phyloP scores from a whole-genome alignment of 2,113 vertebrate species.

The Orycteropus afer region DNA sequence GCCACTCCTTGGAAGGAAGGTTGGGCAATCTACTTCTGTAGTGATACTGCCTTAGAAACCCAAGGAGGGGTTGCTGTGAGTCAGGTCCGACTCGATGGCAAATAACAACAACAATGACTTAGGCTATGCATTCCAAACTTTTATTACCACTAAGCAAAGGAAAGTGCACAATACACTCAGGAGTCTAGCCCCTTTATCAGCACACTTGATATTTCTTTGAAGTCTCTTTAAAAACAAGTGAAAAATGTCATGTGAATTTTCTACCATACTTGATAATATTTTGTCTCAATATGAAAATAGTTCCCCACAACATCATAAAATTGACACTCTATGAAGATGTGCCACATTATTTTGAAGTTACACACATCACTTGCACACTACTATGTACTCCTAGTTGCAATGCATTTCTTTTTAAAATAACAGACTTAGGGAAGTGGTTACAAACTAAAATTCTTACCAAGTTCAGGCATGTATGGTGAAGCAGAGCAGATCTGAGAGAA shows the following conservation, averaged over 20 bases:
- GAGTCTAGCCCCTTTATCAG: not conserved
- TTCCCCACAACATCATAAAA: not conserved
- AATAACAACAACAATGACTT: too few species aligned
- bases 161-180: not conserved
- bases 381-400: not conserved
- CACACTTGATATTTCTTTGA: not conserved
- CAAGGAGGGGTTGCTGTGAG: too few species aligned
- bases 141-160: not conserved
- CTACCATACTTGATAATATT: not conserved
- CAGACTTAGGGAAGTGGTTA: not conserved
- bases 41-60: too few species aligned
- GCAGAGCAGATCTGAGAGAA: not conserved
- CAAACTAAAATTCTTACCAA: not conserved
- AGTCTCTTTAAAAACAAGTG: not conserved
- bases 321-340: not conserved
- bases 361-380: too few species aligned
- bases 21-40: too few species aligned
- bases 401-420: not conserved
- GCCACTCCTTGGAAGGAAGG: too few species aligned
- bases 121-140: not conserved
- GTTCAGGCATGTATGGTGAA: not conserved
- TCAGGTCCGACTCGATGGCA: too few species aligned
- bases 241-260: not conserved
- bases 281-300: not conserved
- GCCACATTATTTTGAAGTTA: not conserved